Conservation (phyloP, 2,113 vertebrate genomes). For the Scopus umbretta region DNA sequence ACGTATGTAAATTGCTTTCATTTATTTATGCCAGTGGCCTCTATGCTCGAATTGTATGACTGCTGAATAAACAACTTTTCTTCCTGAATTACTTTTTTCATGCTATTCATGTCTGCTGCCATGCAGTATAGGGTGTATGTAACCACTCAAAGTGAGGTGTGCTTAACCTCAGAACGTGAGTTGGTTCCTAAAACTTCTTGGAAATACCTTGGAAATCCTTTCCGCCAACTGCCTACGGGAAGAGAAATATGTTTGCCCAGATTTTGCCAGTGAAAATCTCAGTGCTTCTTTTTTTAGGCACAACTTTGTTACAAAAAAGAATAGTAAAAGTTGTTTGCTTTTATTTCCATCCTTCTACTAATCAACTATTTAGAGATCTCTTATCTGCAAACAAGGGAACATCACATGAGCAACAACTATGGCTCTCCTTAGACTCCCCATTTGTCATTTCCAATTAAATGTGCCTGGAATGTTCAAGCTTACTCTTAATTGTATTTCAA, state of each 20-base stretch:
- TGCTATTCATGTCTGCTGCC: background rate
- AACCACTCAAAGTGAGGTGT: background rate
- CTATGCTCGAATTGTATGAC: background rate
- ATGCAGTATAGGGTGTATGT: background rate
- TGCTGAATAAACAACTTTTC: constrained; percentile 27
- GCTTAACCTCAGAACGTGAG: background rate
- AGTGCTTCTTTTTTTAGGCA: background rate
- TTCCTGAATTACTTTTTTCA: background rate
- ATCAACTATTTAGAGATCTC: background rate
- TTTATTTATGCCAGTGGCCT: constrained; percentile 7
- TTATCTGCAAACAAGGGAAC: background rate
- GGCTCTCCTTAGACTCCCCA: background rate
- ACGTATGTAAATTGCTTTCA: constrained; percentile 14
- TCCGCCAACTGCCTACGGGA: background rate
- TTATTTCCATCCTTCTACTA: background rate
- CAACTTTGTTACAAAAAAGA: background rate
- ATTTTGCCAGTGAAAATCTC: background rate
- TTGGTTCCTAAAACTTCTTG: background rate
- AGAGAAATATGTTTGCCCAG: background rate
- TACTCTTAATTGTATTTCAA: background rate
- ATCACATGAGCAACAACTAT: background rate
- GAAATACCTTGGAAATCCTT: background rate
- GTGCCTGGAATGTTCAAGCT: background rate
- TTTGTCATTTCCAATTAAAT: background rate
- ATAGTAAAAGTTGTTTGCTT: background rate